Conservation (phyloP, 1,140 invertebrate genomes). For the Papilio dardanus region DNA sequence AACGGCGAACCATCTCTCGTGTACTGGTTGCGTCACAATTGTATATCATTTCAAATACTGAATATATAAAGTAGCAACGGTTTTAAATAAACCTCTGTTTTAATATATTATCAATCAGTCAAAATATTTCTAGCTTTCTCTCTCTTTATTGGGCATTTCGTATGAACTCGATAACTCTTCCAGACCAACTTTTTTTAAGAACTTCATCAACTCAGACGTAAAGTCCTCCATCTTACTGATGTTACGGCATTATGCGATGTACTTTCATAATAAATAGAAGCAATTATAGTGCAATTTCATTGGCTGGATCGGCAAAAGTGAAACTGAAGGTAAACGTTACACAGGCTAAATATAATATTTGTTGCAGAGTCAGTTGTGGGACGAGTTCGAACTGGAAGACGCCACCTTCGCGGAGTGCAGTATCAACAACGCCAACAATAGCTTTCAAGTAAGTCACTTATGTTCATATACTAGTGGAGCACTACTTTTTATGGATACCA, state of each 20-base stretch:
- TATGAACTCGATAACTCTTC: not conserved
- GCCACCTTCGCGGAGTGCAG: constrained; percentile 93
- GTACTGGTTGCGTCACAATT: not conserved
- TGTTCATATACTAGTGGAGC: no score
- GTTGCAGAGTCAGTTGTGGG: constrained; percentile 92
- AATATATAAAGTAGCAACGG: no score
- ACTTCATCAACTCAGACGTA: no score
- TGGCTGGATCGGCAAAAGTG: not conserved
- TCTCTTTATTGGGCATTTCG: no score
- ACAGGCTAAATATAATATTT: constrained; percentile 24
- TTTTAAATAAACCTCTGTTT: no score
- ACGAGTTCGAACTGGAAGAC: constrained; percentile 93
- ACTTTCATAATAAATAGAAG: no score
- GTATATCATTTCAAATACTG: not conserved
- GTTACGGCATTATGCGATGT: not conserved
- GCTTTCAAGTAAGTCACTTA: constrained; percentile 88
- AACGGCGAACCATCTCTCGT: not conserved
- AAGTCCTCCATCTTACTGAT: no score
- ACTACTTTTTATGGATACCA: no score
- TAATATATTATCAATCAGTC: no score
- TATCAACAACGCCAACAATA: constrained; percentile 93
- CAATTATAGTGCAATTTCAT: no score
- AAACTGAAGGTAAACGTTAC: not conserved
- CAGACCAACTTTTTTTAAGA: no score
- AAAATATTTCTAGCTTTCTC: no score